Percentiles rank a stretch among this genome's conserved stretches.
These are phyloP conservation scores for Penelope pileata DNA, from an alignment of 2,113 vertebrate species.

Conservation along the genomic window DNA sequence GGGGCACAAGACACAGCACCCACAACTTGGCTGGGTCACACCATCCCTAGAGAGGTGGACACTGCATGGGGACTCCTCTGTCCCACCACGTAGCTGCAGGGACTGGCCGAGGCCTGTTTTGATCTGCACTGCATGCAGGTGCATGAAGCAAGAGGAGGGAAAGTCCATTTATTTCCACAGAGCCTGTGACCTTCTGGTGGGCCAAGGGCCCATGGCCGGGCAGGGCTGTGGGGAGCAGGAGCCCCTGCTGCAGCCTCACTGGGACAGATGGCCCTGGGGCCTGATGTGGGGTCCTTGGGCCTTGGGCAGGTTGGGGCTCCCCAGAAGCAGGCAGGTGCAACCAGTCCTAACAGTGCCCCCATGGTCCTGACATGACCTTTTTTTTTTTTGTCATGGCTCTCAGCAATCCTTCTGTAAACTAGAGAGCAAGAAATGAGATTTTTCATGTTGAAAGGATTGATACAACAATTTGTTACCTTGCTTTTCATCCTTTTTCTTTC, in stretches of 20 bases:
- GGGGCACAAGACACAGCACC: background rate
- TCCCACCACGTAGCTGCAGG: background rate
- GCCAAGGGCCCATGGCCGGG: background rate
- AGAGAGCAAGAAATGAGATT: background rate
- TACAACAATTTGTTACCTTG: background rate
- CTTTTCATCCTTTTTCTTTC: background rate
- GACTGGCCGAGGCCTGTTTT: background rate
- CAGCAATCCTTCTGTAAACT: background rate
- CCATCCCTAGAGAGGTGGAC: background rate
- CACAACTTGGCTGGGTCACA: background rate
- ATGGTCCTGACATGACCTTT: background rate
- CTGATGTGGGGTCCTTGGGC: too few species aligned
- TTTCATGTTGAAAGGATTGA: background rate
- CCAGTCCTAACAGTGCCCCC: background rate
- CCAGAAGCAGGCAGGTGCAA: background rate
- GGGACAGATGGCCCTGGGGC: background rate
- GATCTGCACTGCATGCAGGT: background rate
- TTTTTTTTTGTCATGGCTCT: background rate
- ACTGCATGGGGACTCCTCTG: background rate
- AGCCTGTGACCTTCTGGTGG: background rate
- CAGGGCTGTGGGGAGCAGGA: background rate
- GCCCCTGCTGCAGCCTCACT: fast-evolving
- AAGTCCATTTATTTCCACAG: background rate
- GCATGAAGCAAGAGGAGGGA: too few species aligned
- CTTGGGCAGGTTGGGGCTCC: background rate